Evolutionary conservation across 2,113 vertebrate genomes (phyloP).

Genomic region (Bufo gargarizans): DNA sequence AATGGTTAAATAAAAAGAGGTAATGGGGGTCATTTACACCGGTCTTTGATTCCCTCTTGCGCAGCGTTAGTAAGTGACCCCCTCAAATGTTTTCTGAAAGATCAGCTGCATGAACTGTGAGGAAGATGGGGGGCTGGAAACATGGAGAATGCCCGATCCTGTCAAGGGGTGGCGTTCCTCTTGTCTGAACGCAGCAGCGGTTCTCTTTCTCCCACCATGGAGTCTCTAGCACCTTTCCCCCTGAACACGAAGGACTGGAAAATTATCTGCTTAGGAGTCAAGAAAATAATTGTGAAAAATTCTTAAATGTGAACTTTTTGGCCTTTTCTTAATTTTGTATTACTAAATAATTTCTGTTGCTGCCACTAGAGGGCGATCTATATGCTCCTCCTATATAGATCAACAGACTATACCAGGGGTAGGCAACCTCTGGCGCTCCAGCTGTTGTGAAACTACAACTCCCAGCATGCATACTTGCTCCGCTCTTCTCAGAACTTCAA

Average conservation of each 20-base stretch:
- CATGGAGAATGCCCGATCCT: background rate
- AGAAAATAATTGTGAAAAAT: constrained; percentile 57
- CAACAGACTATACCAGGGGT: background rate
- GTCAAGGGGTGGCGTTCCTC: too few species aligned
- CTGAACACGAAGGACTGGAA: constrained; percentile 73
- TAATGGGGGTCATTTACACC: background rate
- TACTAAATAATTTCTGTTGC: background rate
- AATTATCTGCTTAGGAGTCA: constrained; percentile 72
- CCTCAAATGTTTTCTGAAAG: background rate
- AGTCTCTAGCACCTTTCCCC: background rate
- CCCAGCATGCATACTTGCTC: too few species aligned
- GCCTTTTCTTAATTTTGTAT: too few species aligned
- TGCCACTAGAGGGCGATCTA: background rate
- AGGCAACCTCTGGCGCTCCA: too few species aligned
- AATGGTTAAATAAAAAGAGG: background rate
- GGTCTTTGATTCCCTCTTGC: too few species aligned
- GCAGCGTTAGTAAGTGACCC: too few species aligned
- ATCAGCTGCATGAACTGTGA: background rate
- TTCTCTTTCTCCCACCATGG: background rate
- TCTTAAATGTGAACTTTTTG: too few species aligned
- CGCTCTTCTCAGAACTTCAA: too few species aligned
- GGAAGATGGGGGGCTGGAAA: background rate
- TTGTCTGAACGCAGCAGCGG: background rate
- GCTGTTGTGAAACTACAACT: too few species aligned
- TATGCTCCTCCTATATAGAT: background rate